phyloP scores from a whole-genome alignment of 2,888 invertebrate species.

The Rhagonycha lutea region DNA sequence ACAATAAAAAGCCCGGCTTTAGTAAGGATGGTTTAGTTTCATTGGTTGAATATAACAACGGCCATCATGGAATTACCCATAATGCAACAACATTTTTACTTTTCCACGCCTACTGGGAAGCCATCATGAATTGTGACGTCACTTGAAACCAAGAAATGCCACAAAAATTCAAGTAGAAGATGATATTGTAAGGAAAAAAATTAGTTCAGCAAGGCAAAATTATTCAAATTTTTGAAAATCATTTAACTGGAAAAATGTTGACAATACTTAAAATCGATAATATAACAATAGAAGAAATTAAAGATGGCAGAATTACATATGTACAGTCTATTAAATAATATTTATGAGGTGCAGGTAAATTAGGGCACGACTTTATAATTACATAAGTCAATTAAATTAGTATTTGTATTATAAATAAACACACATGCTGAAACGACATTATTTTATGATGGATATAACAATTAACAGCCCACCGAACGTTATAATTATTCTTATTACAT shows the following conservation, averaged over 20 bases:
- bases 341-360: background rate
- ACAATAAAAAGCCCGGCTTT: background rate
- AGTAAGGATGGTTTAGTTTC: background rate
- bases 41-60: constrained; percentile 1
- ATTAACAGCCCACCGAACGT: constrained; percentile 47
- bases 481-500: constrained; percentile 46
- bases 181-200: background rate
- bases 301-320: background rate
- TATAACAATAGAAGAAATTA: too few relatives aligned
- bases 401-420: constrained; percentile 37
- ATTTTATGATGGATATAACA: constrained; percentile 49
- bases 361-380: background rate
- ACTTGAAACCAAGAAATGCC: background rate
- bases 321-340: background rate
- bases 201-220: background rate
- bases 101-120: constrained; percentile 21
- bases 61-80: constrained; percentile 20
- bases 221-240: background rate
- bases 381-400: background rate
- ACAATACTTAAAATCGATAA: too few relatives aligned
- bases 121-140: constrained; percentile 27
- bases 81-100: background rate
- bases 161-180: background rate
- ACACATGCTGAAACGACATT: constrained; percentile 49
- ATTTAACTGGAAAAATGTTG: background rate